These are phyloP conservation scores for Notamacropus eugenii DNA, from an alignment of 2,797 vertebrate genomes.

Conservation along the genomic window DNA sequence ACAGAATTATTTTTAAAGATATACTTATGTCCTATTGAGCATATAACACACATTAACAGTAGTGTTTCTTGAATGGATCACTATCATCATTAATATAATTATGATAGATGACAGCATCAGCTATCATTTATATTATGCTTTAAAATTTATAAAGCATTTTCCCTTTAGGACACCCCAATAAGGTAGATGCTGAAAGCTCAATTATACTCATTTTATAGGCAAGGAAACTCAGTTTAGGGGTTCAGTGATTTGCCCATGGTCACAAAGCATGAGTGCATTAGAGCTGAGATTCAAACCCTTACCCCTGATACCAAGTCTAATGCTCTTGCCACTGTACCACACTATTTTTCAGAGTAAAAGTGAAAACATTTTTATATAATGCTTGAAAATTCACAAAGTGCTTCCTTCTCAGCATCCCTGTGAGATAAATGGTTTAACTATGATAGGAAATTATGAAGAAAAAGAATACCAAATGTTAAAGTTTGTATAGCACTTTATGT, in stretches of 20 bases:
- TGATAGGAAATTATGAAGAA: neutral
- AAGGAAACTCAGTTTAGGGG: neutral
- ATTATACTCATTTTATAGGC: neutral
- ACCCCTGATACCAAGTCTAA: neutral
- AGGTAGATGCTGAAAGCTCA: neutral
- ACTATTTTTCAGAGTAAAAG: neutral
- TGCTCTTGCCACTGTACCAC: neutral
- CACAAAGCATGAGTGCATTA: neutral
- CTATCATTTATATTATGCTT: neutral
- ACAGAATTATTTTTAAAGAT: slow-evolving; percentile 34
- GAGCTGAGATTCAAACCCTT: neutral
- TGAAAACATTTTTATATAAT: neutral
- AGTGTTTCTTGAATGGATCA: neutral
- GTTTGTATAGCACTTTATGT: neutral
- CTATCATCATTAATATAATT: neutral
- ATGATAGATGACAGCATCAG: neutral
- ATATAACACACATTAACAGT: slow-evolving; percentile 13
- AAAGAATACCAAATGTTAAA: neutral
- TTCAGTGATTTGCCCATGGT: neutral
- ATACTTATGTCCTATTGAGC: slow-evolving; percentile 20
- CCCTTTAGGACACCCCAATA: neutral
- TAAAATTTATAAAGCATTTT: neutral
- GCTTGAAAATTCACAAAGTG: neutral
- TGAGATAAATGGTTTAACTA: neutral
- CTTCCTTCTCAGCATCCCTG: neutral